Evolutionary conservation across 2,888 invertebrate genomes (phyloP), one percentile per base, ranked within the genome.

Genomic region (Tanaodytes sp.): DNA sequence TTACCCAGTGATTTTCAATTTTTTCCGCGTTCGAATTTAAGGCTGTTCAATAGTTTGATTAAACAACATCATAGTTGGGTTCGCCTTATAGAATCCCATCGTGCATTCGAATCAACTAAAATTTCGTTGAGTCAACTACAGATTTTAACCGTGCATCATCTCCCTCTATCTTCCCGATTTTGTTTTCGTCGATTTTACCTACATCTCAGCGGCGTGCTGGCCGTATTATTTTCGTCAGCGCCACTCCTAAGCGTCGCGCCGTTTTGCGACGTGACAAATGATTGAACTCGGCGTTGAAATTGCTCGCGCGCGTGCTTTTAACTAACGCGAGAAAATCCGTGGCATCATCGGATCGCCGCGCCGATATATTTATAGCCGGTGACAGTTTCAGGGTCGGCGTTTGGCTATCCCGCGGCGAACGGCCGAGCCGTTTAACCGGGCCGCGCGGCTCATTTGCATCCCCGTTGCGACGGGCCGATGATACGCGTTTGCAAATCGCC

Each of bases 251-350:
- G 27, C 23, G 23, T 5, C 45, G 37, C 58, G 43, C 64, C 57
- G 55, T 64, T 57, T 59, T 59, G 54, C 52, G 52, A 51, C 52
- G 52, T 59, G 59, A 66, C 59, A 54, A 66, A 66, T 66, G 59
- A 66, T 66, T 61, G 48, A 59, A 55, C 48, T 59, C 48, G 20
- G 42, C 59, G 66, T 54, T 66, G 54, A 66, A 46, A 66, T 66
- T 66, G 57, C 37, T 51, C 30, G 30, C 37, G 43, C 20, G 36
- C 36, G 16, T 48, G 14, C n/a, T 43, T 45, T 39, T 16, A 52
- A 40, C 39, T 27, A 11, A 14, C 40, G 36, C 57, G 49, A 48
- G n/a, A n/a, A 57, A 59, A 42, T 42, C 27, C 36, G 40, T 40
- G 52, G 45, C 45, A 51, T 23, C 23, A n/a, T n/a, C n/a, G n/a